Conservation (phyloP, 2,797 vertebrate species). For the Tragopan temminckii region DNA sequence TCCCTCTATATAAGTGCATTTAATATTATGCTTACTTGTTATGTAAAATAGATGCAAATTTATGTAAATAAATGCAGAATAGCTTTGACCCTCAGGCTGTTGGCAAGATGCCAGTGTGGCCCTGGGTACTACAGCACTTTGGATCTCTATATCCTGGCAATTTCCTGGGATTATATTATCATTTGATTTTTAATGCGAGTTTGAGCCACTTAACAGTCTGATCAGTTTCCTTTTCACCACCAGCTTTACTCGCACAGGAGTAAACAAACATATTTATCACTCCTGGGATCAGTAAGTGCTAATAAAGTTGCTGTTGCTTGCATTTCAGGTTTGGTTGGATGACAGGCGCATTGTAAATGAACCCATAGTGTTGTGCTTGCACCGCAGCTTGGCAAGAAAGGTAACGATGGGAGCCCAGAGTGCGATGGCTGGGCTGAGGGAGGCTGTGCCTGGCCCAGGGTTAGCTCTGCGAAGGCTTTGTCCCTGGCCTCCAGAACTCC, state of each 20-base stretch:
- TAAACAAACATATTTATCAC: conserved; percentile 83
- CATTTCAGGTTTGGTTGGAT: conserved; percentile 68
- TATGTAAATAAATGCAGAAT: conserved; percentile 49
- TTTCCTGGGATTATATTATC: conserved; percentile 63
- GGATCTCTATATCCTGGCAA: conserved; percentile 36
- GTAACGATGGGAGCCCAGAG: background rate
- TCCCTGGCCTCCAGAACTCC: background rate
- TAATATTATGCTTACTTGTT: background rate
- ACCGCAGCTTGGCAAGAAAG: conserved; percentile 10
- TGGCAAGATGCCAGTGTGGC: background rate
- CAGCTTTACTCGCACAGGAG: conserved; percentile 58
- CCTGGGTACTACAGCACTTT: background rate
- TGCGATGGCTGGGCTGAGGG: fast-evolving
- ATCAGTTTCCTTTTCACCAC: conserved; percentile 71
- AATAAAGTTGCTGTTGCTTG: conserved; percentile 79
- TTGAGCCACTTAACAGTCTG: conserved; percentile 69
- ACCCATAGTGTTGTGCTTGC: background rate
- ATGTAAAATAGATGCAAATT: conserved; percentile 61
- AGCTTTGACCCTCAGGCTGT: conserved; percentile 49
- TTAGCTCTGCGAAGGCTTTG: background rate
- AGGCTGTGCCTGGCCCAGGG: background rate
- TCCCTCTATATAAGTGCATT: background rate
- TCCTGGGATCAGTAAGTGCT: conserved; percentile 76
- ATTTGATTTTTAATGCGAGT: conserved; percentile 57
- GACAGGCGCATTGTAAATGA: conserved; percentile 58